Conservation (phyloP, 2,797 vertebrate species). For the Danionella dracula region DNA sequence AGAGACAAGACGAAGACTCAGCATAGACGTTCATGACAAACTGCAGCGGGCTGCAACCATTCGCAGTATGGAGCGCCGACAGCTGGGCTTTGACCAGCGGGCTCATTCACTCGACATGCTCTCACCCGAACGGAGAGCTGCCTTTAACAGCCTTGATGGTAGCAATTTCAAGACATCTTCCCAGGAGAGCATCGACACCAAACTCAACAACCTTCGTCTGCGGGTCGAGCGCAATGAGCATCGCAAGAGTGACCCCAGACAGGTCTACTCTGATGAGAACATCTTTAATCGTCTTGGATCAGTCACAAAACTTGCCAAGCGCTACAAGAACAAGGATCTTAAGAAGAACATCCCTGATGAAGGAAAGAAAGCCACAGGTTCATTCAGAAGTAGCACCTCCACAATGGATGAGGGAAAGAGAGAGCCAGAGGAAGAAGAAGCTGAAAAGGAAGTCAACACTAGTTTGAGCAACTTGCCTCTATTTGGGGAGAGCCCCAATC, state of each 20-base stretch:
- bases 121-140: conserved; percentile 84
- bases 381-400: conserved; percentile 72
- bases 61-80: conserved; percentile 89
- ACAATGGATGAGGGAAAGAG: conserved; percentile 74
- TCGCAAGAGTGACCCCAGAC: conserved; percentile 54
- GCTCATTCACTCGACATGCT: conserved; percentile 91
- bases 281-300: conserved; percentile 91
- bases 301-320: conserved; percentile 76
- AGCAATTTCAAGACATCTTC: conserved; percentile 84
- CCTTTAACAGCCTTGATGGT: conserved; percentile 82
- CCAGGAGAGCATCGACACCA: conserved; percentile 91
- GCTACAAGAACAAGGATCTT: conserved; percentile 83
- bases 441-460: conserved; percentile 78
- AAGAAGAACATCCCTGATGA: conserved; percentile 86
- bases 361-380: conserved; percentile 79
- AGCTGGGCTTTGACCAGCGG: conserved; percentile 87
- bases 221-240: conserved; percentile 72
- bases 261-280: conserved; percentile 86
- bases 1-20: conserved; percentile 87
- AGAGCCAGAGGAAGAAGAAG: conserved; percentile 63
- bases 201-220: conserved; percentile 86
- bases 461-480: conserved; percentile 79
- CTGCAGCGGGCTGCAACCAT: conserved; percentile 91
- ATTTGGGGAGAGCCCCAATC: conserved; percentile 73
- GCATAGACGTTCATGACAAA: conserved; percentile 91